A percentile compares a stretch with the other conserved stretches of the same genome.
These are phyloP conservation scores for Phaedon cochleariae DNA, from an alignment of 2,888 invertebrate species.

Conservation along the genomic window DNA sequence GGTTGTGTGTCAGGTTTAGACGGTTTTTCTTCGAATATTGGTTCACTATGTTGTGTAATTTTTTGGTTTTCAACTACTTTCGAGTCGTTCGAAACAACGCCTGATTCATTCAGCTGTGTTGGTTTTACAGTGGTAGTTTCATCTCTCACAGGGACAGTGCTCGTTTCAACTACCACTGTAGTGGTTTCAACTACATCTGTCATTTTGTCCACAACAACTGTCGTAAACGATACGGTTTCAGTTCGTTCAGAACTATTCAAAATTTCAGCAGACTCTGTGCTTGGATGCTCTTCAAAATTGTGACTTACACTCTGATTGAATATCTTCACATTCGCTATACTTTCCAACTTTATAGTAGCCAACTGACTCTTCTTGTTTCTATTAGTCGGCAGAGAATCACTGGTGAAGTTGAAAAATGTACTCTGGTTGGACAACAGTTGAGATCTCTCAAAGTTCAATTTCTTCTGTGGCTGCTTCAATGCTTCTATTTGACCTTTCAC, in stretches of 20 bases:
- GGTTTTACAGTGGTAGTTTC: not conserved
- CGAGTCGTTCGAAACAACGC: no score
- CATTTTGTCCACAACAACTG: not conserved
- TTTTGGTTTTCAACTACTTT: no score
- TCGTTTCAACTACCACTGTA: no score
- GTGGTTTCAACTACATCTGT: not conserved
- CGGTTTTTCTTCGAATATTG: no score
- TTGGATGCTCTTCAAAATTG: constrained; percentile 13
- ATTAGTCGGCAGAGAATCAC: constrained; percentile 11
- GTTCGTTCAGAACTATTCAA: not conserved
- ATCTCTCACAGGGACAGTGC: not conserved
- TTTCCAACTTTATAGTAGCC: constrained; percentile 9
- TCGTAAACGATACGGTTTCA: not conserved
- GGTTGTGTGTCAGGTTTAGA: not conserved
- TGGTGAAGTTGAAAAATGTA: constrained; percentile 1
- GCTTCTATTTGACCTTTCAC: not conserved
- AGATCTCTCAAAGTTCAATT: constrained; percentile 12
- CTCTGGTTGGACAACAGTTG: constrained; percentile 21
- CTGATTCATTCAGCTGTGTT: not conserved
- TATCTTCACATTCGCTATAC: constrained; percentile 17
- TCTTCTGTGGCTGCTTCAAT: not conserved
- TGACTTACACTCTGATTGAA: constrained; percentile 18
- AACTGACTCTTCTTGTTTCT: constrained; percentile 22
- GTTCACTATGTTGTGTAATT: no score
- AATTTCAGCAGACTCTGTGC: not conserved